Evolutionary conservation across 2,113 vertebrate genomes (phyloP), one percentile per base, ranked within the genome.

Genomic region (Crotophaga sulcirostris): DNA sequence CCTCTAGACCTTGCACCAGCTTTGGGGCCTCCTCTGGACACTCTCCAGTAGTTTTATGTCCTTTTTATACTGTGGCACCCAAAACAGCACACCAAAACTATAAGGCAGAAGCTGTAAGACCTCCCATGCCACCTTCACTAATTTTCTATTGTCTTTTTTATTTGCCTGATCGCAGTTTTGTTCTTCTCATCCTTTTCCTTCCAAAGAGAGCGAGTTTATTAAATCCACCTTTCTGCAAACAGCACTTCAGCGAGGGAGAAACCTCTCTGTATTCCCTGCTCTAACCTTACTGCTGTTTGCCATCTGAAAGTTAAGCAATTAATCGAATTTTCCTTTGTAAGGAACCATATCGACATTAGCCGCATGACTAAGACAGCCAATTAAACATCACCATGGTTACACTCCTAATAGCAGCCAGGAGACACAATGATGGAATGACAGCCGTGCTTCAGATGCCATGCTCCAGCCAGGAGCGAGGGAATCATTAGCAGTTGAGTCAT

Each of bases 331-430:
- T 93, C 64, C 68, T 2, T 55, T 13, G 70, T 11, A 9, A 91
- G 87, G 96, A 62, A 59, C 67, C 64, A 7, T n/a, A 87, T 52
- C 47, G 79, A 79, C 79, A 84, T 25, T 49, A 87, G 79, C 91
- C 93, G 87, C 62, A 31, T 75, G 91, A 94, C 72, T 89, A 47
- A 89, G 83, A 55, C 60, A 91, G 86, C 77, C 93, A 96, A 95
- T 95, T 96, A 96, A 87, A 10, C 82, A 94, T 95, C 4, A 5
- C 96, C 85, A 95, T 97, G 95, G 96, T 95, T 94, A 96, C 95
- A 36, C 42, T 54, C 28, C 64, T 77, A 85, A 92, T 9, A 74
- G 94, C 88, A 85, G 74, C 56, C 62, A 64, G 77, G 66, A 88
- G 77, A 74, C 69, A 51, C 1, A 3, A 23, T 62, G 88, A 95